These are phyloP conservation scores for Drosophila obscura DNA, from an alignment of 1,140 invertebrate genomes.

Conservation along the genomic window DNA sequence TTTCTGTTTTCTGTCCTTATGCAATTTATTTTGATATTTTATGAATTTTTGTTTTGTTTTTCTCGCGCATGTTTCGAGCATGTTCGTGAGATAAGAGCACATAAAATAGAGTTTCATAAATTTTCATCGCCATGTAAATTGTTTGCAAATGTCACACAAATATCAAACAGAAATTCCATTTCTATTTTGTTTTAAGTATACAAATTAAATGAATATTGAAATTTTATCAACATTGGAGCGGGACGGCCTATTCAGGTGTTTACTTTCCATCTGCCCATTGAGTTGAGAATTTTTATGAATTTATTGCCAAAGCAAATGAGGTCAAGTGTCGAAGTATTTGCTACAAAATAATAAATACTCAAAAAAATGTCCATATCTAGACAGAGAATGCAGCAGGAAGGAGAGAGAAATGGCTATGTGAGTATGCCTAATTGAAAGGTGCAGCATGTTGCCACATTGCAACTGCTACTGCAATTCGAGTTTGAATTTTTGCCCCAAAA, in stretches of 20 bases:
- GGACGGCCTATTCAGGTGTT: slow-evolving; percentile 17
- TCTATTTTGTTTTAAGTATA: slow-evolving; percentile 5
- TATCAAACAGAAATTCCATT: slow-evolving; percentile 7
- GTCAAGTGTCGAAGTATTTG: slow-evolving; percentile 20
- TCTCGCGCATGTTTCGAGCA: slow-evolving; percentile 30
- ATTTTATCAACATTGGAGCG: slow-evolving; percentile 8
- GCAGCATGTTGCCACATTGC: slow-evolving; percentile 16
- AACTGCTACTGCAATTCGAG: slow-evolving; percentile 43
- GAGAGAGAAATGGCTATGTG: background rate
- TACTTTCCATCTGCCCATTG: background rate
- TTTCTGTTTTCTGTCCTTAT: slow-evolving; percentile 25
- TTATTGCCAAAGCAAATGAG: slow-evolving; percentile 17
- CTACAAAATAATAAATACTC: slow-evolving; percentile 45
- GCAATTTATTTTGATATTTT: slow-evolving; percentile 42
- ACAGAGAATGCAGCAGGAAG: background rate
- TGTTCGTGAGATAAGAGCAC: slow-evolving; percentile 59
- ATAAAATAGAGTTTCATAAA: slow-evolving; percentile 59
- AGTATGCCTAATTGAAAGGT: slow-evolving; percentile 48
- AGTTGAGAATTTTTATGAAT: slow-evolving; percentile 13
- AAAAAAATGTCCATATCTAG: slow-evolving; percentile 23
- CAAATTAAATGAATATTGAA: slow-evolving; percentile 4
- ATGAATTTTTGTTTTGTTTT: slow-evolving; percentile 21
- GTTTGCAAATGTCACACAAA: slow-evolving; percentile 29
- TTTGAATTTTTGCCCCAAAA: slow-evolving; percentile 29
- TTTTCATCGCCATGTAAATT: slow-evolving; percentile 40